Evolutionary conservation across 2,888 invertebrate species (phyloP).

Genomic region (Thelaira solivaga): DNA sequence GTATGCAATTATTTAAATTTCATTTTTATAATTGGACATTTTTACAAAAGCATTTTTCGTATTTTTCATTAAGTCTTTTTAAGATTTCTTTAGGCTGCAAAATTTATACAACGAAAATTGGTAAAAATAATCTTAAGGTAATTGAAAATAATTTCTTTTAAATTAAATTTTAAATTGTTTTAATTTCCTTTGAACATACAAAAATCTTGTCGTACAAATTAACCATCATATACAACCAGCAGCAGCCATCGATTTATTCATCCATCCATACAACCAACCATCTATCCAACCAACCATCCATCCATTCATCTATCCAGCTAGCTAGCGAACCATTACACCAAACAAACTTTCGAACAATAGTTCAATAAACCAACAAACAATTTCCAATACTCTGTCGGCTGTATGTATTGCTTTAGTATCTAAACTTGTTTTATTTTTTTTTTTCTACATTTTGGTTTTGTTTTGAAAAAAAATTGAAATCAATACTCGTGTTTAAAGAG

Average conservation of each 20-base stretch:
- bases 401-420: slow-evolving; percentile 48
- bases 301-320: background rate
- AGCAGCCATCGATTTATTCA: background rate
- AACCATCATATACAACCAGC: slow-evolving; percentile 17
- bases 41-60: no score
- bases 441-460: no score
- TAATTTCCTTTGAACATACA: slow-evolving; percentile 60
- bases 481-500: slow-evolving; percentile 66
- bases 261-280: background rate
- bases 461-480: slow-evolving; percentile 44
- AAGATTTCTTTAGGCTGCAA: slow-evolving; percentile 7
- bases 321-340: slow-evolving; percentile 3
- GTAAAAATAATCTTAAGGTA: slow-evolving; percentile 35
- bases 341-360: slow-evolving; percentile 28
- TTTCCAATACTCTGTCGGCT: background rate
- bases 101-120: slow-evolving; percentile 8
- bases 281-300: background rate
- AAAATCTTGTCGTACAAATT: slow-evolving; percentile 45
- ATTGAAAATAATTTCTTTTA: slow-evolving; percentile 55
- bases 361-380: slow-evolving; percentile 46
- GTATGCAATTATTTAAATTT: no score
- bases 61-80: slow-evolving; percentile 8
- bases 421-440: no score
- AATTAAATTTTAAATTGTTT: slow-evolving; percentile 58
- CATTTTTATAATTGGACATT: no score